Evolutionary conservation across 2,113 vertebrate genomes (phyloP).

Genomic region (Corythoichthys intestinalis): DNA sequence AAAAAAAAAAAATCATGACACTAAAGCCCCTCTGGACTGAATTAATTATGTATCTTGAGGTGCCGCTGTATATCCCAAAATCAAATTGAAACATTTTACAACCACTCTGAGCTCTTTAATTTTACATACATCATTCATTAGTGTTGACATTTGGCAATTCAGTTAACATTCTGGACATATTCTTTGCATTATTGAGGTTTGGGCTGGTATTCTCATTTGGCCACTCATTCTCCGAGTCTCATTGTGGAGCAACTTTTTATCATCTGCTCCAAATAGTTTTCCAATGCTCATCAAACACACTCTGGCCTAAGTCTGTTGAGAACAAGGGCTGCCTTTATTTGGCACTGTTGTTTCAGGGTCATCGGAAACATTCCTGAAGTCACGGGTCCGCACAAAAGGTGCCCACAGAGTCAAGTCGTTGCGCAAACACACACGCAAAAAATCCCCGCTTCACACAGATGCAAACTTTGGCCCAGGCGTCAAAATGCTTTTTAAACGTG

Average conservation of each 20-base stretch:
- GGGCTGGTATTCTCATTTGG: constrained; percentile 10
- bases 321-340: constrained; percentile 64
- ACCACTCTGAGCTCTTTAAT: no score
- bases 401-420: constrained; percentile 36
- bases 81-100: no score
- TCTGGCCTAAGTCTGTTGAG: constrained; percentile 11
- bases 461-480: constrained; percentile 3
- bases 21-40: no score
- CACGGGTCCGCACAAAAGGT: constrained; percentile 41
- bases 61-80: no score
- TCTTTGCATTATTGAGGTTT: constrained; percentile 3
- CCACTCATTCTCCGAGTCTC: constrained; percentile 11
- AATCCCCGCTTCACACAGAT: constrained; percentile 2
- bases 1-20: no score
- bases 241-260: constrained; percentile 25
- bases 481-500: constrained; percentile 19
- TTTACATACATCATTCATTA: neutral
- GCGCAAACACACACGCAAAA: constrained; percentile 29
- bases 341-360: constrained; percentile 54
- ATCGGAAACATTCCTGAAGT: constrained; percentile 55
- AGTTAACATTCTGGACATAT: neutral
- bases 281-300: constrained; percentile 59
- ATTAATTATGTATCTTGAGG: no score
- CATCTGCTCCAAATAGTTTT: constrained; percentile 42
- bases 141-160: neutral